Evolutionary conservation across 2,888 invertebrate species (phyloP), one percentile per base, ranked within the genome.

Genomic region (Stomorhina lunata): DNA sequence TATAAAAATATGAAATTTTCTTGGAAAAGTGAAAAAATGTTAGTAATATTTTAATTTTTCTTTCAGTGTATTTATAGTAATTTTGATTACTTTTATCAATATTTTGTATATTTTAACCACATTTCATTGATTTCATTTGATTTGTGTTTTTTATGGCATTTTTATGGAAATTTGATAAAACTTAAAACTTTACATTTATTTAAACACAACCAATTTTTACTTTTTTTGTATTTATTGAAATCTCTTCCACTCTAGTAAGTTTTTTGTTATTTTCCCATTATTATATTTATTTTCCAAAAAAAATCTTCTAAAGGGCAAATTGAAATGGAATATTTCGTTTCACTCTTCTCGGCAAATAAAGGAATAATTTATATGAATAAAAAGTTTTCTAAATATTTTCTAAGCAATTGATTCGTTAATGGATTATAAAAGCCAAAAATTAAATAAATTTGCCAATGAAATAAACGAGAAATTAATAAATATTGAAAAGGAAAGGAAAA

Each of bases 381-480:
- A 79, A 72, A 57, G 27, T 72, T 72, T 79, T 63, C 15, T 20
- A 59, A 45, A 43, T 59, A 61, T 61, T 79, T 79, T 79, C 72
- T 73, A 79, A 59, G 50, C 66, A 66, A 79, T 79, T 79, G 66
- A 79, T 40, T 59, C 6, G 15, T 73, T 72, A 79, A 73, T 79
- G 66, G 50, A 15, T 72, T 59, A 79, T 72, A 59, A 79, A 73
- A 43, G 37, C 25, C 50, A 73, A 73, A 72, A 72, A 66, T 65
- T 61, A 59, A 40, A 34, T 25, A 20, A 63, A 45, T 61, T 25
- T 53, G 1, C 10, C 29, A 22, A 57, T 22, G 10, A 75, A 72
- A 61, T 20, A 1, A 25, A 32, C 37, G 4, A 27, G 5, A 7
- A 22, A 29, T n/a, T 37, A 29, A 25, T 29, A 25, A 34, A 20